phyloP scores from a whole-genome alignment of 1,140 invertebrate genomes.

The Drosophila kanapiae region DNA sequence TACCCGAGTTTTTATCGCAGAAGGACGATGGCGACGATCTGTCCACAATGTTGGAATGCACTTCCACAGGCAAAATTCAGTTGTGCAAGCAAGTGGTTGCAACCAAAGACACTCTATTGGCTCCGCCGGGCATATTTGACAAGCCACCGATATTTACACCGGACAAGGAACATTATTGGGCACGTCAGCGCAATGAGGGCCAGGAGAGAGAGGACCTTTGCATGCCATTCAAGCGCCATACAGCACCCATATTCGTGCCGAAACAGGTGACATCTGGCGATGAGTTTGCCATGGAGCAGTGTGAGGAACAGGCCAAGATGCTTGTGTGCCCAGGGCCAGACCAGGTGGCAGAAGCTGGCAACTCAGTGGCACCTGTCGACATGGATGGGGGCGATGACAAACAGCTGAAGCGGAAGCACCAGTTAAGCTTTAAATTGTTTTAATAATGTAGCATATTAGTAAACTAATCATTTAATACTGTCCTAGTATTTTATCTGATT shows the following conservation, averaged over 20 bases:
- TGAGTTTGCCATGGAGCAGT: too few species aligned
- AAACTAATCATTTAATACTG: neutral
- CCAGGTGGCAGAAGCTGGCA: too few species aligned
- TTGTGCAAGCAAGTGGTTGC: neutral
- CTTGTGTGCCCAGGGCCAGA: too few species aligned
- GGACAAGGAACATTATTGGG: constrained; percentile 53
- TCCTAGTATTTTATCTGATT: neutral
- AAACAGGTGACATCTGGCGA: too few species aligned
- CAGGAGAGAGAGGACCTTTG: constrained; percentile 55
- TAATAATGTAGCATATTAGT: neutral
- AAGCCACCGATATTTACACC: constrained; percentile 4
- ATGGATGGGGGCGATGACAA: too few species aligned
- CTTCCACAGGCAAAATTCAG: constrained; percentile 32
- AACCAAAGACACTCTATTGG: neutral
- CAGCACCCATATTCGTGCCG: constrained; percentile 86
- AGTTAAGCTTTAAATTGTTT: too few species aligned
- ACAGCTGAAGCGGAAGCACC: too few species aligned
- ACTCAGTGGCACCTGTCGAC: too few species aligned
- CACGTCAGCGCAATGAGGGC: constrained; percentile 49
- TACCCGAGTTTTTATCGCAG: constrained; percentile 89
- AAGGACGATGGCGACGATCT: constrained; percentile 88
- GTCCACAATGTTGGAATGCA: constrained; percentile 86
- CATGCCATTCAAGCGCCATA: constrained; percentile 88
- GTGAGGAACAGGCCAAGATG: too few species aligned
- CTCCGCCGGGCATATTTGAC: constrained; percentile 46